Evolutionary conservation across 2,113 vertebrate genomes (phyloP).

Genomic region (Lampris megalopsis): DNA sequence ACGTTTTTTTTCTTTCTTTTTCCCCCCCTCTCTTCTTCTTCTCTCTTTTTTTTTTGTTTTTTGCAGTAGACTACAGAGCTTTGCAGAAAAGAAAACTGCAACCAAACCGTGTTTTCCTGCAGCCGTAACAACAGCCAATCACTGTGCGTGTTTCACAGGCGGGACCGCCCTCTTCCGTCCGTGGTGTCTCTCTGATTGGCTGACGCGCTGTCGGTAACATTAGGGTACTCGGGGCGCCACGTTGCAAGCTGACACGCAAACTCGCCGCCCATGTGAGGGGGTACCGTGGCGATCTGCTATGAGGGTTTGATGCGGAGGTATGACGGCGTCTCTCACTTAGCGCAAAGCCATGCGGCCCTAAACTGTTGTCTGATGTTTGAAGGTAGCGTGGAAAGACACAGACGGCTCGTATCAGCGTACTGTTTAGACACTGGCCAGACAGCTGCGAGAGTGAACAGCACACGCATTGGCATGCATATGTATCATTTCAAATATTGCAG

Average conservation of each 20-base stretch:
- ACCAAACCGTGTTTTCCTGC: slow-evolving; percentile 60
- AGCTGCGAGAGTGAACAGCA: no score
- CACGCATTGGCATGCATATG: no score
- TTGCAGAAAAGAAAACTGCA: slow-evolving; percentile 30
- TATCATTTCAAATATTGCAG: no score
- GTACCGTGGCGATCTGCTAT: no score
- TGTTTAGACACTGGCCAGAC: no score
- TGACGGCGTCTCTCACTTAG: no score
- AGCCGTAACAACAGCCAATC: slow-evolving; percentile 74
- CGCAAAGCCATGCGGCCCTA: no score
- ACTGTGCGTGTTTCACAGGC: slow-evolving; percentile 21
- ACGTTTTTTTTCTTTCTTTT: slow-evolving; percentile 48
- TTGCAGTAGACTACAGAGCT: no score
- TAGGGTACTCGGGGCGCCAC: slow-evolving; percentile 80
- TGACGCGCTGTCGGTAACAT: slow-evolving; percentile 39
- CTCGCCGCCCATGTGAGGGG: not conserved
- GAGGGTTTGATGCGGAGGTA: no score
- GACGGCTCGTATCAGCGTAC: not conserved
- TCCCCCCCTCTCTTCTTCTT: not conserved
- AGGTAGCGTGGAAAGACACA: no score
- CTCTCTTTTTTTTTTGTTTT: no score
- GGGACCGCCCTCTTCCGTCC: not conserved
- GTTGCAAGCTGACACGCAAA: slow-evolving; percentile 75
- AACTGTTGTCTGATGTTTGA: no score
- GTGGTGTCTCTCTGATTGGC: slow-evolving; percentile 69